Percentiles rank a stretch among this genome's conserved stretches.
Conservation (phyloP, 2,797 vertebrate species). For the Octomys mimax region DNA sequence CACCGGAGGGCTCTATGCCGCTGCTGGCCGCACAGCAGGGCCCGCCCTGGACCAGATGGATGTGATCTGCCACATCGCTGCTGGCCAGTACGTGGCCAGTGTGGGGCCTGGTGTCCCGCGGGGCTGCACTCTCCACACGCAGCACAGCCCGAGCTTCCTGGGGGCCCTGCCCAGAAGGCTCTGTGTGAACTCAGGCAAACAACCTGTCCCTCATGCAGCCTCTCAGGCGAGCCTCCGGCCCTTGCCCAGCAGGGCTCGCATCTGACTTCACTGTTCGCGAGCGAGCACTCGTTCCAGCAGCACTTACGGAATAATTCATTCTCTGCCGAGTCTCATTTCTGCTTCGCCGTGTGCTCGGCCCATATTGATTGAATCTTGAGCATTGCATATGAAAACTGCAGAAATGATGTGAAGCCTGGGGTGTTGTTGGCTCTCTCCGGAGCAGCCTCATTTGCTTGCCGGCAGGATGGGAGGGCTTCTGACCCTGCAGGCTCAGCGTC, state of each 20-base stretch:
- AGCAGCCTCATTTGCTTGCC: background rate
- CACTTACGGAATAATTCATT: constrained; percentile 4
- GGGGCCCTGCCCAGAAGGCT: background rate
- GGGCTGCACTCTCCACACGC: background rate
- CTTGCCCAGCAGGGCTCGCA: background rate
- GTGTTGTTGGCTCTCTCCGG: background rate
- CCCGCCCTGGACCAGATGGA: background rate
- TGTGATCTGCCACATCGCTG: rapidly evolving
- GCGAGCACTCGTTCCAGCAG: background rate
- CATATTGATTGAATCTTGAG: background rate
- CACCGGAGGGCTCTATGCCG: background rate
- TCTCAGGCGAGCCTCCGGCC: background rate
- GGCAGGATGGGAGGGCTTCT: background rate
- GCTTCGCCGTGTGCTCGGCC: background rate
- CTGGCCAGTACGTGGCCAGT: rapidly evolving
- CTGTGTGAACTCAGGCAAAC: background rate
- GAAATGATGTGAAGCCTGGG: background rate
- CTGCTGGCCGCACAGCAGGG: rapidly evolving
- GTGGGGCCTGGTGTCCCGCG: rapidly evolving
- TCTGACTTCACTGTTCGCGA: background rate
- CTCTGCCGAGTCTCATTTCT: background rate
- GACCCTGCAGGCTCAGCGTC: background rate
- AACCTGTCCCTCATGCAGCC: too few relatives aligned
- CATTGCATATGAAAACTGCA: background rate
- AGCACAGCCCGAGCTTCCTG: rapidly evolving